phyloP scores from a whole-genome alignment of 2,797 vertebrate genomes.

The Leptodactylus fallax region DNA sequence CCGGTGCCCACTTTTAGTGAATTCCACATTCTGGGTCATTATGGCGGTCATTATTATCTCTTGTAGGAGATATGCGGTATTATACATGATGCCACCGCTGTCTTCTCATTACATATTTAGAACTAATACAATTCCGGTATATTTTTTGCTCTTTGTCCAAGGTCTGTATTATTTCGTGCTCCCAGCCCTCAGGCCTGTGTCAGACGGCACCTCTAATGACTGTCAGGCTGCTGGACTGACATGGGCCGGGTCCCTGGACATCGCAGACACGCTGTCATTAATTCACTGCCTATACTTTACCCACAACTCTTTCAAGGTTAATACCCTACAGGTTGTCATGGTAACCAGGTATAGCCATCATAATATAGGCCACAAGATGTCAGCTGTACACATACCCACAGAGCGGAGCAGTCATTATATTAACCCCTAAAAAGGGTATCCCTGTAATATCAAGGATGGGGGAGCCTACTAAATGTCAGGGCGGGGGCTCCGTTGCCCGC shows the following conservation, averaged over 20 bases:
- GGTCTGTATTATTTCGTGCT: background rate
- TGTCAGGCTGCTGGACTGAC: slow-evolving; percentile 22
- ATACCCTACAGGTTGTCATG: background rate
- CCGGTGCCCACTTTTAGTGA: background rate
- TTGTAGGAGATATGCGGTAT: background rate
- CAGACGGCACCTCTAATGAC: slow-evolving; percentile 26
- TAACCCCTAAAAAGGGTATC: too few relatives aligned
- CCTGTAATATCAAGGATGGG: too few relatives aligned
- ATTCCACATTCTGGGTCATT: background rate
- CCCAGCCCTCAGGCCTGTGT: slow-evolving; percentile 13
- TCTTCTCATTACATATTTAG: background rate
- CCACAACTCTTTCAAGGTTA: slow-evolving; percentile 2
- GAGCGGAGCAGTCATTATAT: too few relatives aligned
- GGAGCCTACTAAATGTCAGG: too few relatives aligned
- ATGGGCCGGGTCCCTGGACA: background rate
- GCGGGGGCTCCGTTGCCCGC: too few relatives aligned
- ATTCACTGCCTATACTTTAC: background rate
- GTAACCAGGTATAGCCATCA: background rate
- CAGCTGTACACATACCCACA: too few relatives aligned
- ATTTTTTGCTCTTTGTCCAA: background rate
- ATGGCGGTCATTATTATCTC: background rate
- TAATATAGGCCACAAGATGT: background rate
- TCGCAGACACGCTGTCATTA: background rate
- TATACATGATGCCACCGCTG: background rate
- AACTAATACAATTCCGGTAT: background rate